Evolutionary conservation across 2,797 vertebrate genomes (phyloP).

Genomic region (Dromococcyx pavoninus): DNA sequence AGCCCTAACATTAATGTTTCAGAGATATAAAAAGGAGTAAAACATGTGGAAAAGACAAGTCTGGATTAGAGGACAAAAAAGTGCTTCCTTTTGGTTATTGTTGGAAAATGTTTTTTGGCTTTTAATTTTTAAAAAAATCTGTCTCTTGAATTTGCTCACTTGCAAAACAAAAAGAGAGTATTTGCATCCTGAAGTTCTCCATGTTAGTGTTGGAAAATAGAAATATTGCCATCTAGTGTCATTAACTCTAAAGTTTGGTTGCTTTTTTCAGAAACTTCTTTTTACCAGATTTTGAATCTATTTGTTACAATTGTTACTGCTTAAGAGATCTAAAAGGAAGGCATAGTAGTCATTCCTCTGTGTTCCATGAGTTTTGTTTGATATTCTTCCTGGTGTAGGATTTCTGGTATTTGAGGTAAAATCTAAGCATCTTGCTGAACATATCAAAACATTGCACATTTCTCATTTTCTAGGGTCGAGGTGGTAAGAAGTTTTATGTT

Average conservation of each 20-base stretch:
- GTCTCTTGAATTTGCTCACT: background rate
- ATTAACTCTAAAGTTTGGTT: background rate
- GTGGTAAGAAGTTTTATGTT: slow-evolving; percentile 94
- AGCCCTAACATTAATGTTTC: background rate
- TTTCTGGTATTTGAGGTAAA: background rate
- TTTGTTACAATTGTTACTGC: background rate
- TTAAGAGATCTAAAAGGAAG: background rate
- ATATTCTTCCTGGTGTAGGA: background rate
- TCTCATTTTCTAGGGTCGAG: slow-evolving; percentile 83
- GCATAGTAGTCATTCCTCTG: background rate
- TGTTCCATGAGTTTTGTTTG: background rate
- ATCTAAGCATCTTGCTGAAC: background rate
- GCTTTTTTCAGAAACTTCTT: background rate
- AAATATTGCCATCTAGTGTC: slow-evolving; percentile 76
- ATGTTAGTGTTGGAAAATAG: background rate
- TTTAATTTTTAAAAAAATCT: background rate
- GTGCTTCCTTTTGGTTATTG: background rate
- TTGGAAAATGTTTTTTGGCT: background rate
- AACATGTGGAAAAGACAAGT: background rate
- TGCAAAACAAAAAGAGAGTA: background rate
- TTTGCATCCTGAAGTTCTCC: background rate
- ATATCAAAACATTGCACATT: background rate
- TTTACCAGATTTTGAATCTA: background rate
- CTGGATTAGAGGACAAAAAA: background rate
- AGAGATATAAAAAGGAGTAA: background rate